A percentile compares a stretch with the other conserved stretches of the same genome.
Conservation (phyloP, 2,888 invertebrate species). For the Galeopsomyia nigrocyanea region DNA sequence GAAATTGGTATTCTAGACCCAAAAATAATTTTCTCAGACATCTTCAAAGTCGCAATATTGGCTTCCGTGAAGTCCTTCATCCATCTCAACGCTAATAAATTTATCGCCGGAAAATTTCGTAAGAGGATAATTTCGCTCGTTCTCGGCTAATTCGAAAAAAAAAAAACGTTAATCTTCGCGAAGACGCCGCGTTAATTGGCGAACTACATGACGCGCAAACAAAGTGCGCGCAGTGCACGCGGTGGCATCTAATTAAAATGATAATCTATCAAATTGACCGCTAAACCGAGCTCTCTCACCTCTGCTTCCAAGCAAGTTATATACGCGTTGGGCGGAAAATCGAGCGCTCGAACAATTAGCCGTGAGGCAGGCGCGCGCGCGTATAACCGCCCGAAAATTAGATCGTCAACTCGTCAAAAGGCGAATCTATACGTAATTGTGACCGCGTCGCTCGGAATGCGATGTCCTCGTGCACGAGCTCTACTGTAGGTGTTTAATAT, state of each 20-base stretch:
- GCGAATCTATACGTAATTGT: no score
- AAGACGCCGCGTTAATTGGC: no score
- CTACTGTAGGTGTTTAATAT: no score
- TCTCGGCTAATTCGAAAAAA: no score
- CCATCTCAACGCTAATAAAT: not conserved
- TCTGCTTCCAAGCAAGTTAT: not conserved
- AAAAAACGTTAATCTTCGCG: no score
- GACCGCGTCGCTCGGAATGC: no score
- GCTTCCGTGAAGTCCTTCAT: conserved; percentile 3
- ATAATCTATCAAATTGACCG: conserved; percentile 35
- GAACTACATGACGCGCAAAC: not conserved
- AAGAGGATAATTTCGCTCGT: no score
- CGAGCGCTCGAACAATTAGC: conserved; percentile 20
- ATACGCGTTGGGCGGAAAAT: not conserved
- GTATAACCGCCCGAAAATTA: conserved; percentile 20
- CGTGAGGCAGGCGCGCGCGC: not conserved
- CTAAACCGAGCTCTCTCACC: conserved; percentile 5
- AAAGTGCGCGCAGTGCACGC: not conserved
- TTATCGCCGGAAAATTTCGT: no score
- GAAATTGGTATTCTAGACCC: no score
- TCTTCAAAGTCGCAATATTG: conserved; percentile 6
- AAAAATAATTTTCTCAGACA: conserved; percentile 7
- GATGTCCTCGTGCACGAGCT: no score
- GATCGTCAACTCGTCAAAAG: not conserved
- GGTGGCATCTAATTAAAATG: conserved; percentile 31